Base-by-base conservation (phyloP, 2,888 invertebrate species). In the Lasioglossum vierecki region DNA sequence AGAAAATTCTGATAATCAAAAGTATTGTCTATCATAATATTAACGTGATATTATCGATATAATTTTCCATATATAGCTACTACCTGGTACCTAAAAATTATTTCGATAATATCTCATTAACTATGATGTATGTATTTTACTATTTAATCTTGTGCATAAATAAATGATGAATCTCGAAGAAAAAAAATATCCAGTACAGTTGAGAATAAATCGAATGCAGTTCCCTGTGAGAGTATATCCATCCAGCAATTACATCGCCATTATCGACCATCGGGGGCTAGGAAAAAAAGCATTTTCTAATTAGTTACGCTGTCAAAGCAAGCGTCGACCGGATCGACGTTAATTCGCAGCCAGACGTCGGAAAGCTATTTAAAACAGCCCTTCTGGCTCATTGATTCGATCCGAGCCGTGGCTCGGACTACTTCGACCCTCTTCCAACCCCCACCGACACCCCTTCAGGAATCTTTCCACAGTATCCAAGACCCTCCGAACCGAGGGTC, bases 271-370 rank as follows among this genome's bases (percentile, higher is more conserved):
- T 8, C 5, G 13, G n/a, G 6, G 6, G 4, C n/a, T 9, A 35
- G 4, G n/a, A 9, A 68, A 18, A 49, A 30, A 70, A 76, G 57
- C 70, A 22, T 46, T 53, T 80, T 44, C 80, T 80, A 80, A 80
- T 80, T 76, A 75, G 68, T 60, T 26, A 35, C 44, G 15, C 15
- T 39, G 44, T 22, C 44, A 39, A 66, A 44, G 39, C 15, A 60
- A 60, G 46, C 46, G 18, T 30, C 75, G 60, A 3, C 41, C 5
- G 60, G 60, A 53, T 53, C 73, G 66, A 74, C 35, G 73, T 82
- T 70, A 44, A 74, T 60, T 74, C 39, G 26, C 39, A 57, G 39
- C 46, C 68, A 49, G 46, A 79, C 39, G 22, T 72, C 49, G 70
- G 74, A 39, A 15, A 57, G 26, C 39, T 41, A 4, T 75, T 79